Percentiles rank a stretch among this genome's conserved stretches.
phyloP scores from a whole-genome alignment of 2,797 vertebrate genomes.

The Heteromormyrus szaboi region DNA sequence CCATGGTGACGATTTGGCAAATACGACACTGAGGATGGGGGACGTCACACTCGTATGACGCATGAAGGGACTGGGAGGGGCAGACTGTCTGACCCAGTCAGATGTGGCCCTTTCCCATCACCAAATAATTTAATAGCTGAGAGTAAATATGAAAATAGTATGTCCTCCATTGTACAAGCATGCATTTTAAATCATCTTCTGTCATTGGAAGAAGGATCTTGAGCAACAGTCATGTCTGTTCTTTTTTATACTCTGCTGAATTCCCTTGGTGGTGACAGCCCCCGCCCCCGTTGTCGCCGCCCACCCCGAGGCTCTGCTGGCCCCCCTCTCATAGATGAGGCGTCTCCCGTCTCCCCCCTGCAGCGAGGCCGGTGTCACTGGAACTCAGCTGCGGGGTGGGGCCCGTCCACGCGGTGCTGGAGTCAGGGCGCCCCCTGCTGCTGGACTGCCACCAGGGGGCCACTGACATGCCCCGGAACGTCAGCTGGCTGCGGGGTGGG shows the following conservation, averaged over 20 bases:
- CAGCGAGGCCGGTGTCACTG: slow-evolving; percentile 65
- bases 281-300: background rate
- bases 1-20: background rate
- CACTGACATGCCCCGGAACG: slow-evolving; percentile 57
- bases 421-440: slow-evolving; percentile 66
- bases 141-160: background rate
- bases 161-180: background rate
- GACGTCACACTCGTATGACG: background rate
- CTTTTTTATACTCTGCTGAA: background rate
- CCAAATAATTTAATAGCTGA: background rate
- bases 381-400: slow-evolving; percentile 83
- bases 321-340: background rate
- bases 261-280: background rate
- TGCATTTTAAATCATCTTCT: background rate
- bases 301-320: background rate
- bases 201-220: background rate
- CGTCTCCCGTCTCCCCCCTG: slow-evolving; percentile 11
- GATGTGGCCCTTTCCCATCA: background rate
- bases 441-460: slow-evolving; percentile 75
- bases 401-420: slow-evolving; percentile 73
- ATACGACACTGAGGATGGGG: background rate
- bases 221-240: background rate
- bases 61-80: background rate
- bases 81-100: background rate
- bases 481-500: slow-evolving; percentile 83